Base-by-base conservation (phyloP, 2,797 vertebrate genomes). In the Eospalax fontanierii region DNA sequence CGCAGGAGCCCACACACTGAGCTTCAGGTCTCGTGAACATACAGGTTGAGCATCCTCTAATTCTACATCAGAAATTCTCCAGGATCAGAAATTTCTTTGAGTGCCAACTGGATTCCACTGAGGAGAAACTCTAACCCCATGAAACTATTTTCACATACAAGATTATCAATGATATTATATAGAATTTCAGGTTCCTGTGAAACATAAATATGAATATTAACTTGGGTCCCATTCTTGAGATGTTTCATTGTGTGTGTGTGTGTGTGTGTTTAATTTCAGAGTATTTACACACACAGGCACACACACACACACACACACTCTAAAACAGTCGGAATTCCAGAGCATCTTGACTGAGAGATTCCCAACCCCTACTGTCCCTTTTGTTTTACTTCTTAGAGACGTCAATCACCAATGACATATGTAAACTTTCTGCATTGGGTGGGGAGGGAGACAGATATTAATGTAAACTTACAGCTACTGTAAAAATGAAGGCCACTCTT, bases 341-440 rank as follows among this genome's bases (percentile, higher is more conserved):
- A 59, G 19, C 63, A 26, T 90, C 80, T 78, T 70, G 63, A 16
- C 46, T 76, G 14, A 66, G 33, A 10, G 12, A 14, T 9, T 33
- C 10, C 74, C 75, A 30, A 57, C 10, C 43, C 50, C 18, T 66
- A 2, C 43, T 87, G 24, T 61, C 14, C 50, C 61, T 75, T 65
- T 92, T 38, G 2, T 90, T 94, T 91, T 28, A 86, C 74, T 78
- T 81, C 74, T 88, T 59, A 66, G 90, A 91, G 35, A 59, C 24
- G 68, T 59, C 87, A 75, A 63, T 65, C 6, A n/a, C 9, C 3
- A 9, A 57, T 63, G 38, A 40, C 15, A 16, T 74, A 43, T 15
- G 3, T 16, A 90, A 21, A 3, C 18, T 84, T 86, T 83, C 35
- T n/a, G 6, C 57, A 14, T 43, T 71, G 87, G 70, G 15, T 22